Evolutionary conservation across 2,888 invertebrate species (phyloP), one percentile per base, ranked within the genome.

Genomic region (Dascillus cervinus): DNA sequence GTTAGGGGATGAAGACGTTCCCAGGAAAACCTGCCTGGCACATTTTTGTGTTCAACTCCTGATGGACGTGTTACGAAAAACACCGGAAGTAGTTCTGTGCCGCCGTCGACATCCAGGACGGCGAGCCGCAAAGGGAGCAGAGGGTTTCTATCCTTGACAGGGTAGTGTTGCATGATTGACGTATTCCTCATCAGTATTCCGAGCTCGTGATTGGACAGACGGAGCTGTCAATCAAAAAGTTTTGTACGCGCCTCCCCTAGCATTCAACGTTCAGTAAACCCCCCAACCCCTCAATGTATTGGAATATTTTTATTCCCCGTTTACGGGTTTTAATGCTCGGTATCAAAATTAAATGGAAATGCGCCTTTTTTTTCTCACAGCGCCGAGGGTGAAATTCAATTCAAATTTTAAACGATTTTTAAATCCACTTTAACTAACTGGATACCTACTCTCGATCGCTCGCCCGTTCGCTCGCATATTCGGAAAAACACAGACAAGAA

Each of bases 211-310:
- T 82, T 82, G 82, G 82, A 71, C 75, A 76, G 75, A 75, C 72
- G 71, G 72, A 75, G 73, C 78, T 82, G 82, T 82, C 82, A 82
- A 81, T 82, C 82, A 82, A 76, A 67, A 72, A 63, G 62, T 66
- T 69, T 62, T 55, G 55, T 54, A 54, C 60, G 63, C 65, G 56
- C 62, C 62, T 53, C 61, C 60, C 56, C 49, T 47, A 37, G 42
- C 37, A 43, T 47, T 47, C 49, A 37, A 40, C 44, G 47, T 49
- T 47, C 46, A 39, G n/a, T n/a, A n/a, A 46, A 49, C 44, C 37
- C 40, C 42, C 44, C 46, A 62, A 56, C 60, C 38, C 39, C 40
- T 35, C 51, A 55, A 56, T 58, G 61, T 63, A 64, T 64, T 59
- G 61, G 62, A 62, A 64, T 64, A 64, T 62, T 62, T 63, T 59